These are phyloP conservation scores for Cyclophora punctaria DNA, from an alignment of 2,888 invertebrate genomes.

Conservation along the genomic window DNA sequence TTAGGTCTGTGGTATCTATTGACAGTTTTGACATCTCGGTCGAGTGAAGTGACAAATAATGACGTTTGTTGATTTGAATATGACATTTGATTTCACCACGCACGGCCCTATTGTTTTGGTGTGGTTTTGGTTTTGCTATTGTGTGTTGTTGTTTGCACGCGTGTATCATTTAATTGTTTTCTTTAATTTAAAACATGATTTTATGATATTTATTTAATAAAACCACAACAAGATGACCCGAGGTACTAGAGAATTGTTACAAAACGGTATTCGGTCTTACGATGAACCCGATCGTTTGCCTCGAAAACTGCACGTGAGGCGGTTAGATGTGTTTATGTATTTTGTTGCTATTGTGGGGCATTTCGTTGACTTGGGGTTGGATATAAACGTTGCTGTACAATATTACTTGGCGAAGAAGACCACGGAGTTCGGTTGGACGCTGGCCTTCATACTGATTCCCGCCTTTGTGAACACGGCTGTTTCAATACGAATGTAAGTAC, in stretches of 20 bases:
- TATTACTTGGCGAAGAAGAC: conserved; percentile 74
- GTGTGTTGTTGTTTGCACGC: too few relatives aligned
- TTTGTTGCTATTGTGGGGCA: conserved; percentile 80
- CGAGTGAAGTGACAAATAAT: too few relatives aligned
- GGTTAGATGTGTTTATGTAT: conserved; percentile 79
- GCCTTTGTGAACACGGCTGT: conserved; percentile 84
- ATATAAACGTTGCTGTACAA: conserved; percentile 80
- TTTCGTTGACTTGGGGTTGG: conserved; percentile 79
- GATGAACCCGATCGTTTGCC: conserved; percentile 78
- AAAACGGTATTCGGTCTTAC: conserved; percentile 44
- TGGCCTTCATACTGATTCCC: conserved; percentile 82
- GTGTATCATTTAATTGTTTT: too few relatives aligned
- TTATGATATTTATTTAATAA: conserved; percentile 1
- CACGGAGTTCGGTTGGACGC: conserved; percentile 80
- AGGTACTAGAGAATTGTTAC: conserved; percentile 34
- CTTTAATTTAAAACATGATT: neutral
- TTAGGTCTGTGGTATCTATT: too few relatives aligned
- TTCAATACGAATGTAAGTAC: conserved; percentile 81
- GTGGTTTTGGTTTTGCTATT: too few relatives aligned
- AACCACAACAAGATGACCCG: conserved; percentile 37
- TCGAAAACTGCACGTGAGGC: conserved; percentile 72
- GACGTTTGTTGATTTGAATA: too few relatives aligned
- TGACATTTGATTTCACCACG: too few relatives aligned
- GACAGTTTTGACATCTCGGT: too few relatives aligned
- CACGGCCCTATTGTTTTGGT: too few relatives aligned